Percentiles rank a stretch among this genome's conserved stretches.
These are phyloP conservation scores for Parapristionchus giblindavisi DNA, from an alignment of 2,888 invertebrate species.

Conservation along the genomic window DNA sequence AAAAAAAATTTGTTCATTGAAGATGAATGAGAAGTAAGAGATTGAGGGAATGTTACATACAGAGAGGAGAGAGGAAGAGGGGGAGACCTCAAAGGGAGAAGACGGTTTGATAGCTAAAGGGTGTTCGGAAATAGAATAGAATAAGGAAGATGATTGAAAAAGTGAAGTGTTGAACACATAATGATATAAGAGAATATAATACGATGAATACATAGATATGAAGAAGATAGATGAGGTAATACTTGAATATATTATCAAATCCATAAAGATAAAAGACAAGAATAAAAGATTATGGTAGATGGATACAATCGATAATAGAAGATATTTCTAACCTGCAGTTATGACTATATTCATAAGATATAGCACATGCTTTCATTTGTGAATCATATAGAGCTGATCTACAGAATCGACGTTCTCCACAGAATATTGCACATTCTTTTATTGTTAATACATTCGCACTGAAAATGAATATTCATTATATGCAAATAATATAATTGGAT, in stretches of 20 bases:
- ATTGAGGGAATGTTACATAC: not conserved
- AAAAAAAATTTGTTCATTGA: too few relatives aligned
- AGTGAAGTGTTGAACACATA: too few relatives aligned
- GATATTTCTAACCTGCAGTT: slow-evolving; percentile 48
- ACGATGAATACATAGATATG: too few relatives aligned
- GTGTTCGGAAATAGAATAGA: too few relatives aligned
- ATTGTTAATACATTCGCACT: slow-evolving; percentile 57
- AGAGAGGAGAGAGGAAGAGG: not conserved
- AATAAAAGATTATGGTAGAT: too few relatives aligned
- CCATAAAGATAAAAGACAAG: not conserved
- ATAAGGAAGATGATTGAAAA: too few relatives aligned
- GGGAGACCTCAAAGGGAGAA: too few relatives aligned
- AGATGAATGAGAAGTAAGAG: too few relatives aligned
- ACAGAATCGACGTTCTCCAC: slow-evolving; percentile 65
- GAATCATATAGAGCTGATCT: slow-evolving; percentile 64
- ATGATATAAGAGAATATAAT: too few relatives aligned
- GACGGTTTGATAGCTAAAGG: too few relatives aligned
- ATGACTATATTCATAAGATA: slow-evolving; percentile 59
- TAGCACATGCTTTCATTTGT: slow-evolving; percentile 60
- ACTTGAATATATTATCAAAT: not conserved
- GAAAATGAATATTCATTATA: slow-evolving; percentile 38
- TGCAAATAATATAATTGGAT: not conserved
- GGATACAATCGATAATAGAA: too few relatives aligned
- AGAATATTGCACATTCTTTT: slow-evolving; percentile 64
- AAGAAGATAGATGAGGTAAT: not conserved